These are phyloP conservation scores for Petrolisthes cinctipes DNA, from an alignment of 2,888 invertebrate species.

Conservation along the genomic window DNA sequence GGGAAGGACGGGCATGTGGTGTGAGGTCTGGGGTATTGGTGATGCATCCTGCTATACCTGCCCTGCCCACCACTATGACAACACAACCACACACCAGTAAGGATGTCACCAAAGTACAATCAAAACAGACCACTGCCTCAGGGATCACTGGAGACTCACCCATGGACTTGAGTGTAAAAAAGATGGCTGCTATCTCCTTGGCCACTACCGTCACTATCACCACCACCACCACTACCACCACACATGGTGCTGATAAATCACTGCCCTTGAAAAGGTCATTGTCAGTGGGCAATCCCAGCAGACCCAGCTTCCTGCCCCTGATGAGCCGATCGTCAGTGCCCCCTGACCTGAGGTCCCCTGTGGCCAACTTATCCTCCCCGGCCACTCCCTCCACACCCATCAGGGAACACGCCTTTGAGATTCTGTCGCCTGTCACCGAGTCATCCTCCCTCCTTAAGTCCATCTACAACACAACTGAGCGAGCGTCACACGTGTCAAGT, in stretches of 20 bases:
- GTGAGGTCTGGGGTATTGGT: slow-evolving; percentile 47
- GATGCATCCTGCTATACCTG: slow-evolving; percentile 22
- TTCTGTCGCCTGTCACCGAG: slow-evolving; percentile 76
- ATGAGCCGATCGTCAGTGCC: slow-evolving; percentile 71
- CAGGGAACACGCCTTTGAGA: slow-evolving; percentile 71
- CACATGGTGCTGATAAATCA: slow-evolving; percentile 2
- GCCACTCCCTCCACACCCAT: slow-evolving; percentile 60
- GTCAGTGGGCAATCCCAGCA: slow-evolving; percentile 21
- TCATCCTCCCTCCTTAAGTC: slow-evolving; percentile 76
- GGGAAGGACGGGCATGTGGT: background rate
- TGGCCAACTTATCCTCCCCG: slow-evolving; percentile 34
- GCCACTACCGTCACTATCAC: background rate
- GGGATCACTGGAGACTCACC: slow-evolving; percentile 39
- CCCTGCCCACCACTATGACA: background rate
- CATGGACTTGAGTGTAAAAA: slow-evolving; percentile 58
- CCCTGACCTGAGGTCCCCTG: slow-evolving; percentile 58
- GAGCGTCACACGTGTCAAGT: slow-evolving; percentile 68
- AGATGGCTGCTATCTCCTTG: background rate
- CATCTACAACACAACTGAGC: slow-evolving; percentile 77
- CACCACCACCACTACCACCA: background rate
- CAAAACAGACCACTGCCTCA: slow-evolving; percentile 8
- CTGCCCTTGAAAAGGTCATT: background rate
- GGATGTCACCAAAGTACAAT: background rate
- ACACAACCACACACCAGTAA: background rate
- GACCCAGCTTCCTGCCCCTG: slow-evolving; percentile 51